Base-by-base conservation (phyloP, 1,140 invertebrate species). In the Polyergus mexicanus region DNA sequence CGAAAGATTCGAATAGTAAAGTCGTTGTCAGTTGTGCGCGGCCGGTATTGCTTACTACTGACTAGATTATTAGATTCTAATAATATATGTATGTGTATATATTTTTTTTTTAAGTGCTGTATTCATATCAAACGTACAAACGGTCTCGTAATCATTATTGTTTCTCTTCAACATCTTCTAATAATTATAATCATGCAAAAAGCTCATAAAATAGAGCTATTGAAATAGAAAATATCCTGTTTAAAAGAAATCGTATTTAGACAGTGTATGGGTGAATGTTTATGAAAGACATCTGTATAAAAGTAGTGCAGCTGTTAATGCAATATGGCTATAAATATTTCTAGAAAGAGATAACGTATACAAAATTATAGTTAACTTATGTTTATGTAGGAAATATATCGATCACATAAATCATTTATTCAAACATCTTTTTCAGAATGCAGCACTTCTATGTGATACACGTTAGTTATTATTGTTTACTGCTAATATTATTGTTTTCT, bases 1-100 rank as follows among this genome's bases (percentile, higher is more conserved):
- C 90, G 88, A 86, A 92, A 78, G 90, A 91, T 90, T 91, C 78
- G 88, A 92, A 89, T 91, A 90, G 86, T 92, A 91, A 89, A 89
- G 85, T 94, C 92, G 92, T 94, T 94, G 92, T 93, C 87, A 88
- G 89, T 93, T 93, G 92, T 93, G 91, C 92, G 90, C 92, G 90
- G 92, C 90, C 91, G 90, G 92, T 93, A 94, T 94, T 93, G 90
- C 92, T 93, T 93, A 62, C 91, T 91, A 92, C 88, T 92, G 87
- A 84, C 85, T 91, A 91, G 58, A 85, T 88, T 87, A 75, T 66
- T 87, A 88, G 74, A 69, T 77, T 84, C 86, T 91, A 88, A 89
- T 81, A 83, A 83, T 62, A 83, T 81, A 66, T 85, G 8, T 81
- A 72, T 81, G 19, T 75, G 68, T 51, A 86, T 65, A 75, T 87